Base-by-base conservation (phyloP, 1,140 invertebrate genomes). In the Aleiodes sp. region DNA sequence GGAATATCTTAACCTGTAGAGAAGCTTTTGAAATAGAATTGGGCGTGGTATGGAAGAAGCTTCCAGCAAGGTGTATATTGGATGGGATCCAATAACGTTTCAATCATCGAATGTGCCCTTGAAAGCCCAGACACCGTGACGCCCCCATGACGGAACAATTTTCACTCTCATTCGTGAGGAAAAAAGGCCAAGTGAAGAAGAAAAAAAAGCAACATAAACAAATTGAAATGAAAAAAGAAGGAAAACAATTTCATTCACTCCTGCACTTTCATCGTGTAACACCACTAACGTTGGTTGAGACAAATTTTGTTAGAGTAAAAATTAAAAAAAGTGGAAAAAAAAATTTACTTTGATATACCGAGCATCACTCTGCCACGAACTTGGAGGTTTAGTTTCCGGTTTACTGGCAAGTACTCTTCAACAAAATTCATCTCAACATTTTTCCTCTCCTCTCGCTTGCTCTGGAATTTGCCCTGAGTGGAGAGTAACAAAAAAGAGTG, bases 81-180 rank as follows among this genome's bases (percentile, higher is more conserved):
- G 72, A 73, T 66, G 62, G 39, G 70, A 72, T 76, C 67, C 73
- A 76, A 76, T 77, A 75, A 73, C 63, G 64, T 77, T 75, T 71
- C 74, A 72, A 76, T 75, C 73, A 76, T 72, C 73, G 62, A 33
- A 72, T 67, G 70, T 61, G 37, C 59, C 62, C 60, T 70, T 63
- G 57, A 64, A 28, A 61, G 33, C 46, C 60, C 46, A 60, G 14
- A 66, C 68, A 56, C 43, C 69, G 46, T 43, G 16, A 52, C 60
- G 65, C 68, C n/a, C n/a, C 68, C 41, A 67, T 43, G 35, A 12
- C 46, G 46, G 26, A 21, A 52, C 19, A 4, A 24, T 52, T 12
- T 43, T 43, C 16, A 21, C 46, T 10, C 21, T 9, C 46, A 52
- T 8, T 4, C n/a, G n/a, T n/a, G n/a, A n/a, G n/a, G n/a, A n/a